These are phyloP conservation scores for Gobio gobio DNA, from an alignment of 2,113 vertebrate genomes.

Conservation along the genomic window DNA sequence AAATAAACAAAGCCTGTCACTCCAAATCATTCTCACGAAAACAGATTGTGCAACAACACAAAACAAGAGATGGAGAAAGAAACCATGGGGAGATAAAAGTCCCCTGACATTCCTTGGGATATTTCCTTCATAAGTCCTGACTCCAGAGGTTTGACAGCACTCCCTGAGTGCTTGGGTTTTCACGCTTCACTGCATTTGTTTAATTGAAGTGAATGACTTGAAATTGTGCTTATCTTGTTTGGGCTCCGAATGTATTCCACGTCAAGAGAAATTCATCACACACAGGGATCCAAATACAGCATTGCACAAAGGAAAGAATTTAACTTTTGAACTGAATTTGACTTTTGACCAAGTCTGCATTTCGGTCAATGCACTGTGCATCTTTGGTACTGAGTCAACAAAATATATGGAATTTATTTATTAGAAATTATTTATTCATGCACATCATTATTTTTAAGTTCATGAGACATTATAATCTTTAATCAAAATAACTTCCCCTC, in stretches of 20 bases:
- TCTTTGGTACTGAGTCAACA: too few relatives aligned
- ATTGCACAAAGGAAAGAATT: neutral
- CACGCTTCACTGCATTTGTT: conserved; percentile 44
- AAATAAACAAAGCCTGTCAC: conserved; percentile 17
- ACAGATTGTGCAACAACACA: neutral
- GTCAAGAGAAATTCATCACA: neutral
- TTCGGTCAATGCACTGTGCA: neutral
- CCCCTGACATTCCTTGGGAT: conserved; percentile 16
- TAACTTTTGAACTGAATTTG: neutral
- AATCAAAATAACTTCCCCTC: too few relatives aligned
- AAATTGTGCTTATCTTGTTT: conserved; percentile 4
- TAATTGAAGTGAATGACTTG: conserved; percentile 49
- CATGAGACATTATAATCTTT: too few relatives aligned
- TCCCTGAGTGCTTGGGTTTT: neutral
- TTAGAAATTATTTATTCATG: too few relatives aligned
- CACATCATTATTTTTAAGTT: too few relatives aligned
- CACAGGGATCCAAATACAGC: neutral
- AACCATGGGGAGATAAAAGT: neutral
- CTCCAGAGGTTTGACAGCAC: conserved; percentile 10
- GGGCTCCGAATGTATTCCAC: conserved; percentile 17
- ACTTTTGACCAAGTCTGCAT: neutral
- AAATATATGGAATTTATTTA: too few relatives aligned
- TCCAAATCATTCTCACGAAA: conserved; percentile 15
- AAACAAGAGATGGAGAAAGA: neutral
- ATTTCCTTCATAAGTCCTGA: conserved; percentile 9